phyloP scores from a whole-genome alignment of 2,888 invertebrate species.

The Hirtodrosophila alboralis region DNA sequence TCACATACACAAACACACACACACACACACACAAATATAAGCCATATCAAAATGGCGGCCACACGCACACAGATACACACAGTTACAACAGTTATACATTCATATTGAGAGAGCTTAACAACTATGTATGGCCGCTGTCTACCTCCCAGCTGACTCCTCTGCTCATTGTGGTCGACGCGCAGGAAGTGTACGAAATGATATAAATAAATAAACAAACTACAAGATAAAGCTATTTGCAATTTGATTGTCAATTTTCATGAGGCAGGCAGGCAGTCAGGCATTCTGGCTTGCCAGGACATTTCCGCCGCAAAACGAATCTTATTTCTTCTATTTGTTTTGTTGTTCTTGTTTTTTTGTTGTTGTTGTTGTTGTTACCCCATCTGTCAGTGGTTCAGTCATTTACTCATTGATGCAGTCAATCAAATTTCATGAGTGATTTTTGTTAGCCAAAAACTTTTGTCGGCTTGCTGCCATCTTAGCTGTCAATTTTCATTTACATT shows the following conservation, averaged over 20 bases:
- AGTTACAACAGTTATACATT: not conserved
- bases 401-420: constrained; percentile 74
- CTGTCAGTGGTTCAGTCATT: constrained; percentile 67
- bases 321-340: constrained; percentile 6
- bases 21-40: constrained; percentile 35
- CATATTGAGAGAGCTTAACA: constrained; percentile 50
- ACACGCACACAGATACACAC: constrained; percentile 31
- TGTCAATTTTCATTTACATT: constrained; percentile 76
- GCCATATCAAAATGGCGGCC: constrained; percentile 52
- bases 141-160: constrained; percentile 45
- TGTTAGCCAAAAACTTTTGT: constrained; percentile 51
- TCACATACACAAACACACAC: constrained; percentile 46
- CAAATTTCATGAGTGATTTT: constrained; percentile 77
- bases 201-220: constrained; percentile 81
- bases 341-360: no score
- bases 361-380: constrained; percentile 26
- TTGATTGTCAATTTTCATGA: constrained; percentile 81
- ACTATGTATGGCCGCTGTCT: constrained; percentile 51
- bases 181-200: constrained; percentile 79
- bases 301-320: constrained; percentile 66
- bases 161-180: constrained; percentile 59
- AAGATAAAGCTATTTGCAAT: constrained; percentile 81
- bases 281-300: constrained; percentile 60
- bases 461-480: constrained; percentile 40
- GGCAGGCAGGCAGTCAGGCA: constrained; percentile 36